Evolutionary conservation across 1,140 invertebrate species (phyloP).

Genomic region (Drosophila biarmipes): DNA sequence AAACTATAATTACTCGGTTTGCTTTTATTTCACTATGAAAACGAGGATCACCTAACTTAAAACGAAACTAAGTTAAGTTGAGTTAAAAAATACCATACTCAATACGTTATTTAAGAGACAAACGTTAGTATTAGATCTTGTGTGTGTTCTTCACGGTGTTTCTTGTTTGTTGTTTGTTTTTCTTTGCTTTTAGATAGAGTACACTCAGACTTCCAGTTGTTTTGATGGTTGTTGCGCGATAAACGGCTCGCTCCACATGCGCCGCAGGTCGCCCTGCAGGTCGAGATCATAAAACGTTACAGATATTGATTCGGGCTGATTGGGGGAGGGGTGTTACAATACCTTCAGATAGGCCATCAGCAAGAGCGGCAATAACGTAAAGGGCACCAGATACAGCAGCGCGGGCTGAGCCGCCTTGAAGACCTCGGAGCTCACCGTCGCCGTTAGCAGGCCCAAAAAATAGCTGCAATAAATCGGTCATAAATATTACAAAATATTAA

Average conservation of each 20-base stretch:
- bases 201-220: slow-evolving; percentile 85
- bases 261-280: slow-evolving; percentile 94
- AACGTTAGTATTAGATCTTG: slow-evolving; percentile 48
- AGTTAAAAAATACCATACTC: slow-evolving; percentile 72
- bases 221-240: slow-evolving; percentile 89
- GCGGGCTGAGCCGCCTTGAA: slow-evolving; percentile 99
- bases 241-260: slow-evolving; percentile 99
- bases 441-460: slow-evolving; percentile 97
- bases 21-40: slow-evolving; percentile 67
- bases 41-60: slow-evolving; percentile 72
- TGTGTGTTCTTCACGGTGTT: slow-evolving; percentile 41
- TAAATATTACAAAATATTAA: not conserved
- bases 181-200: slow-evolving; percentile 67
- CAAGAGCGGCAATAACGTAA: slow-evolving; percentile 96
- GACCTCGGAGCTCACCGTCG: slow-evolving; percentile 98
- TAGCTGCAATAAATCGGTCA: slow-evolving; percentile 86
- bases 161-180: slow-evolving; percentile 40
- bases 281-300: not conserved
- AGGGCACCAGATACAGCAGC: slow-evolving; percentile 97
- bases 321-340: not conserved
- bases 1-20: slow-evolving; percentile 73
- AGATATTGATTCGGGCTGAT: not conserved
- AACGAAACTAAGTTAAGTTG: slow-evolving; percentile 67
- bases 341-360: slow-evolving; percentile 99
- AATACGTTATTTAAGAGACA: slow-evolving; percentile 67